Evolutionary conservation across 2,113 vertebrate genomes (phyloP), one percentile per base, ranked within the genome.

Genomic region (Oplegnathus fasciatus): DNA sequence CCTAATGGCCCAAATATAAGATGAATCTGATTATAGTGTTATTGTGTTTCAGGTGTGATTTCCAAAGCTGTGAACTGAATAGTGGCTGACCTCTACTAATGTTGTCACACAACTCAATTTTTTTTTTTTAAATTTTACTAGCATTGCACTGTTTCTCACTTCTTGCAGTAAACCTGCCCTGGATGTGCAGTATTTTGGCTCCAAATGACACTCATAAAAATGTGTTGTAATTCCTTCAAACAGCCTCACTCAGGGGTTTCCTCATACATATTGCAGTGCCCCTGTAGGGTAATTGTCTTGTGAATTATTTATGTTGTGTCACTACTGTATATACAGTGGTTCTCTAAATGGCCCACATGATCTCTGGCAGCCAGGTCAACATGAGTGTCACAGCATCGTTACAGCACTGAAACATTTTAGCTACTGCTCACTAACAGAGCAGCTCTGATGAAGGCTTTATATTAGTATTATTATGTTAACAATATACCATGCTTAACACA

Each of bases 271-370:
- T 52, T 84, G 30, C 52, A 80, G 46, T 6, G 17, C 18, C 64
- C 18, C 26, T 73, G 80, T 60, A 73, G 70, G 42, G 42, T 76
- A 73, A 89, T 78, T 83, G 78, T 78, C 71, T 70, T 57, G 52
- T 83, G 76, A 88, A 86, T 85, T 64, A 85, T 85, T 89, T 70
- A 86, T 89, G 48, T 76, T 66, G n/a, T 67, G 22, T 80, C 42
- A 54, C 32, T 30, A 57, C 44, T 76, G 73, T 67, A 44, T 44
- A 65, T 44, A 82, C 26, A 40, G 17, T 44, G 22, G 46, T 40
- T 62, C 10, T 72, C 40, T 44, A 52, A 85, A 79, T 46, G 64
- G 18, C 34, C 42, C 7, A 24, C 66, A 72, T 64, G 58, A 66
- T 58, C 55, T 62, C 5, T 24, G 18, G 65, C 60, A 67, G 61